These are phyloP conservation scores for Empidonax traillii DNA, from an alignment of 2,113 vertebrate species.

Conservation along the genomic window DNA sequence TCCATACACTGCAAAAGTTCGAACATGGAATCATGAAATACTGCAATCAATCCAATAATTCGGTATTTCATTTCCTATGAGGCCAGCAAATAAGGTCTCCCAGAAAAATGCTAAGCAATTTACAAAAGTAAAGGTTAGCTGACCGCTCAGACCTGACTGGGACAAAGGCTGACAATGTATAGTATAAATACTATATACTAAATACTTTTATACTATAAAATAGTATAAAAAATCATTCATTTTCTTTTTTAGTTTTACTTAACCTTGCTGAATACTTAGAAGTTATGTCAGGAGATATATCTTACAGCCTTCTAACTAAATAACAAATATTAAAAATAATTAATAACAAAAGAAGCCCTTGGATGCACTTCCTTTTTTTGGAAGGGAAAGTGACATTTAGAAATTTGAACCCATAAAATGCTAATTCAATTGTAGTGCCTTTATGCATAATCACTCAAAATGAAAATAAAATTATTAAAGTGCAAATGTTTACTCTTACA, in stretches of 20 bases:
- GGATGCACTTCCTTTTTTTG: not conserved
- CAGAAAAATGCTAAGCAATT: not conserved
- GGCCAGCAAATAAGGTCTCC: not conserved
- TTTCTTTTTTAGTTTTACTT: not conserved
- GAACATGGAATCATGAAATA: not conserved
- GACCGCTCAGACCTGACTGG: not conserved
- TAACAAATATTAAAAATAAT: not conserved
- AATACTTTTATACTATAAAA: too few relatives aligned
- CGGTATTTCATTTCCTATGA: not conserved
- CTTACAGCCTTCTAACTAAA: not conserved
- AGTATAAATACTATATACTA: not conserved
- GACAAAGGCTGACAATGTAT: not conserved
- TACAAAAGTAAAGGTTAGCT: not conserved
- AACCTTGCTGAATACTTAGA: not conserved
- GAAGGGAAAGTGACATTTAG: not conserved
- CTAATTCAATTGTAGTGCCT: not conserved
- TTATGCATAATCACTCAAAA: not conserved
- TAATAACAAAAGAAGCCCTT: not conserved
- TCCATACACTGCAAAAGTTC: not conserved
- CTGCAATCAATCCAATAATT: not conserved
- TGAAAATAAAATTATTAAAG: not conserved
- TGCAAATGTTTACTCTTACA: not conserved
- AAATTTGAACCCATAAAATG: not conserved
- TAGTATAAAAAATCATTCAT: not conserved
- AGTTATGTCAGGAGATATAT: not conserved